Evolutionary conservation across 1,140 invertebrate genomes (phyloP), one percentile per base, ranked within the genome.

Genomic region (Teleogryllus occipitalis): DNA sequence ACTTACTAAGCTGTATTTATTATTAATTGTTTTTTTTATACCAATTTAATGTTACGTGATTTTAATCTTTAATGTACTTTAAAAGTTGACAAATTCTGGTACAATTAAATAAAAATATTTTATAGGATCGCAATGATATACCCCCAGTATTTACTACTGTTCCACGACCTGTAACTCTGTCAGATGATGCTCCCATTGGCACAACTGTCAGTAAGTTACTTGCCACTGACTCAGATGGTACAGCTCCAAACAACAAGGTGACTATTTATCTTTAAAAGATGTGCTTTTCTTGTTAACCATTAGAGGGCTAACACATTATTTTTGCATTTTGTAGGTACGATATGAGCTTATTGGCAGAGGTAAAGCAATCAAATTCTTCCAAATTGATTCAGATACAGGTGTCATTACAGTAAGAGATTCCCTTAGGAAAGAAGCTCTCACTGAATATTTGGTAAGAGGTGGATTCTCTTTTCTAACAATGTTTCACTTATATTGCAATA

Each of bases 81-180:
- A 5, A 39, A 39, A 2, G 27, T 39, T 39, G 27, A 2, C 27
- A 39, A 39, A 39, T 39, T 39, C 1, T 39, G 27, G 27, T 39
- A 39, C 27, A 39, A 39, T 39, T 39, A 39, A 39, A 39, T 39
- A 39, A 39, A 1, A 39, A 39, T 39, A 39, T 39, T 65, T 65
- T 87, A 12, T 83, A 92, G 88, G 93, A 95, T 85, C 90, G 93
- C 80, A 95, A 96, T 85, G 94, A 96, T 85, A 92, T 95, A 81
- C 91, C 94, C 0, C 97, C 97, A 12, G 90, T 94, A 21, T 98
- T 97, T 84, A 93, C 93, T 6, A 91, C 92, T 1, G 90, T 94
- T 8, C 91, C 94, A 0, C 90, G 92, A 76, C 94, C 95, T 0
- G 92, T 96, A 10, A 93, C 93, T 0, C 86, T 97, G 8, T 94